Conservation (phyloP, 2,888 invertebrate genomes). For the Morpho achilles region DNA sequence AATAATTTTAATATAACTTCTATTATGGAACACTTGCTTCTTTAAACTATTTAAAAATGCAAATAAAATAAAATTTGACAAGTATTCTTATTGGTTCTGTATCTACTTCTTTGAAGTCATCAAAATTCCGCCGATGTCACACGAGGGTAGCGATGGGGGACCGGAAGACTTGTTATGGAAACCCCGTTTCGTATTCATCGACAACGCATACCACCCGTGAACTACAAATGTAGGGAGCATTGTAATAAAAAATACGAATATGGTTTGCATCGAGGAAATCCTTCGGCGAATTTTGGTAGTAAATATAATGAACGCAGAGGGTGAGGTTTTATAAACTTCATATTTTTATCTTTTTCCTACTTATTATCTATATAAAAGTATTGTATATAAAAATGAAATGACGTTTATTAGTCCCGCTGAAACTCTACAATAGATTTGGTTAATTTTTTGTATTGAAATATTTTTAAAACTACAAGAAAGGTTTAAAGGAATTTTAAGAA, state of each 20-base stretch:
- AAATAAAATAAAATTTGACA: constrained; percentile 1
- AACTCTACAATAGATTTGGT: no score
- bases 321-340: not conserved
- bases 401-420: no score
- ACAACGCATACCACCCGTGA: constrained; percentile 58
- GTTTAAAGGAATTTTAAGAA: no score
- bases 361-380: not conserved
- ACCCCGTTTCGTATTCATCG: constrained; percentile 47
- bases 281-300: constrained; percentile 4
- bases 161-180: constrained; percentile 64
- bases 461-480: no score
- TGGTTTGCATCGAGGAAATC: constrained; percentile 8
- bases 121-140: constrained; percentile 67
- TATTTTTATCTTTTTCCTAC: not conserved
- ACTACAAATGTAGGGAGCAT: constrained; percentile 22
- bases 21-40: no score
- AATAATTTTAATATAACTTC: no score
- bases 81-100: constrained; percentile 19
- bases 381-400: no score
- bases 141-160: constrained; percentile 38
- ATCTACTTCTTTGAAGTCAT: constrained; percentile 37
- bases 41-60: not conserved
- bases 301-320: constrained; percentile 2
- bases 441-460: no score
- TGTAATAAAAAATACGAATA: constrained; percentile 20